Evolutionary conservation across 2,888 invertebrate genomes (phyloP), one percentile per base, ranked within the genome.

Genomic region (Trissonchulus latispiculum): DNA sequence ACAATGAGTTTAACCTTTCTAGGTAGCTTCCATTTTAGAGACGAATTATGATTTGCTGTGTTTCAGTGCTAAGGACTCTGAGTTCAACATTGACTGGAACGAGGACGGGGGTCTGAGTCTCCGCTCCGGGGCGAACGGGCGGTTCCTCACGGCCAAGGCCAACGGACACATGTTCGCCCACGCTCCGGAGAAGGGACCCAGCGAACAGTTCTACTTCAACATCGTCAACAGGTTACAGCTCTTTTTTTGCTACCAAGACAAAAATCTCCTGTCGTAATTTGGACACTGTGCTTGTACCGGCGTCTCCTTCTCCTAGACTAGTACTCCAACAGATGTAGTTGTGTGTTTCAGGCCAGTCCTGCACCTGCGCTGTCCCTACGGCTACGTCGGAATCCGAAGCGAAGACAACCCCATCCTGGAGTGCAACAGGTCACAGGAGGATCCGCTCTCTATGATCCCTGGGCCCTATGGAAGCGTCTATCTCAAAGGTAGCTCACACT

Each of bases 21-120:
- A n/a, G n/a, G n/a, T n/a, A n/a, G n/a, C n/a, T n/a, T n/a, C n/a
- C n/a, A n/a, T n/a, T n/a, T n/a, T n/a, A n/a, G n/a, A n/a, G n/a
- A n/a, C n/a, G n/a, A n/a, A n/a, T n/a, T n/a, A n/a, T n/a, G n/a
- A n/a, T n/a, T n/a, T n/a, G n/a, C n/a, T n/a, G n/a, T 48, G 23
- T 48, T 68, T 68, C 3, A 68, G 69, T 23, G 69, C 33, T 36
- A 36, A 68, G 18, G 33, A 33, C 2, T 15, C 69, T 36, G n/a
- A 68, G 28, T 68, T 68, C 33, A 68, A 68, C 33, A 68, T 68
- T 68, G 69, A 68, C 69, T 68, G 69, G 69, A 33, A 68, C 36
- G 32, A 33, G n/a, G 69, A 68, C 33, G 69, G 69, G 33, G 35
- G 69, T 36, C n/a, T 68, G 33, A 36, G 36, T 8, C 33, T 68